Conservation (phyloP, 2,113 vertebrate genomes). For the Stegostoma tigrinum region DNA sequence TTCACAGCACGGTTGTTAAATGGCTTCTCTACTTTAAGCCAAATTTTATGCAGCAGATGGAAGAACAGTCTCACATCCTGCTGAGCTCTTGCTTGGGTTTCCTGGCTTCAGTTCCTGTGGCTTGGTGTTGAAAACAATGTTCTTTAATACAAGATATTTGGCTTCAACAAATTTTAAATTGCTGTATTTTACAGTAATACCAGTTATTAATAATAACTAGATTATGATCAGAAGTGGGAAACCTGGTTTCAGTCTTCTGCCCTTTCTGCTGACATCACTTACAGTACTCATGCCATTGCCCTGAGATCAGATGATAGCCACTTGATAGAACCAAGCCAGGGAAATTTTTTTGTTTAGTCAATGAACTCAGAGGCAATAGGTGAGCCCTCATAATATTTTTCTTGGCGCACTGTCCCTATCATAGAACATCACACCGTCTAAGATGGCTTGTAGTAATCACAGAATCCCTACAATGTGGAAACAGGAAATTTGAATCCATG, state of each 20-base stretch:
- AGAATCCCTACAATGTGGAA: not conserved
- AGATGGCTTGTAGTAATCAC: not conserved
- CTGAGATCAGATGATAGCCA: not conserved
- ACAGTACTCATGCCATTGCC: not conserved
- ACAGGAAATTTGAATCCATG: too few relatives aligned
- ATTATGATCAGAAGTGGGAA: not conserved
- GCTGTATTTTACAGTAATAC: not conserved
- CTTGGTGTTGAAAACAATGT: not conserved
- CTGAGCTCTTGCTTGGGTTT: not conserved
- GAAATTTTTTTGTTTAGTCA: not conserved
- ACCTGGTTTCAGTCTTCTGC: not conserved
- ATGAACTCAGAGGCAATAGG: not conserved
- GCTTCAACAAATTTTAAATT: not conserved
- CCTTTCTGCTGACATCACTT: not conserved
- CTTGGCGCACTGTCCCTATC: not conserved
- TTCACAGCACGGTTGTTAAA: not conserved
- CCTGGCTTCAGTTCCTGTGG: not conserved
- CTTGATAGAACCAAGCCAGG: not conserved
- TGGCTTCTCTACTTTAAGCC: not conserved
- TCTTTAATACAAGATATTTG: not conserved
- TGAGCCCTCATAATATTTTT: not conserved
- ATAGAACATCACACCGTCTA: not conserved
- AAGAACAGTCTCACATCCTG: not conserved
- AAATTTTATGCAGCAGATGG: not conserved
- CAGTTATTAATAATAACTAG: not conserved